Evolutionary conservation across 2,888 invertebrate species (phyloP), one percentile per base, ranked within the genome.

Genomic region (Aporophyla nigra): DNA sequence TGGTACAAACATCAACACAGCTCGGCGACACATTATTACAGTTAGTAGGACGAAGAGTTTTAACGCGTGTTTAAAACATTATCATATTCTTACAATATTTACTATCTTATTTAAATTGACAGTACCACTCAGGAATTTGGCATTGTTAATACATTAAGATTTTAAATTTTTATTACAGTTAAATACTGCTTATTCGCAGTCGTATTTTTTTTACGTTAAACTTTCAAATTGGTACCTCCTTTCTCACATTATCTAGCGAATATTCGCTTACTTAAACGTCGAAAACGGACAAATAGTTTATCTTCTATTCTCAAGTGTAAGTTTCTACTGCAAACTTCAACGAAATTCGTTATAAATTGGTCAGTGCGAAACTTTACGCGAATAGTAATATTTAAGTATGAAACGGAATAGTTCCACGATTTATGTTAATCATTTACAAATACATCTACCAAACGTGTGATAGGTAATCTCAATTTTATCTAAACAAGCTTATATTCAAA

Each of bases 361-460:
- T 87, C 84, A 77, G 75, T 78, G 80, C 75, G 78, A 82, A 82
- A 78, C 73, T 74, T 81, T 70, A 80, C 70, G 77, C 78, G 65
- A 84, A 75, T 70, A 76, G 10, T 61, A 56, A 67, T 33, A 62
- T 69, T 74, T 58, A 71, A 75, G 24, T 74, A 72, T 62, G 65
- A 74, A 74, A 75, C 40, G n/a, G 51, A 58, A n/a, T 46, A 66
- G n/a, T 74, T 67, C 14, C 63, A 69, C 63, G 49, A 68, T n/a
- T 49, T 53, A 19, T 21, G 33, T 54, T 58, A 77, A 77, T 74
- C 80, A 78, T 77, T 84, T 77, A 84, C 65, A 80, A 71, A 63
- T 63, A 67, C 40, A 54, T 70, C 40, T 83, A 74, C 58, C 75
- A 59, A 54, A 77, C 33, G 24, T 40, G 73, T 72, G 58, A 70